Evolutionary conservation across 2,113 vertebrate genomes (phyloP).

Genomic region (Psettodes erumei): DNA sequence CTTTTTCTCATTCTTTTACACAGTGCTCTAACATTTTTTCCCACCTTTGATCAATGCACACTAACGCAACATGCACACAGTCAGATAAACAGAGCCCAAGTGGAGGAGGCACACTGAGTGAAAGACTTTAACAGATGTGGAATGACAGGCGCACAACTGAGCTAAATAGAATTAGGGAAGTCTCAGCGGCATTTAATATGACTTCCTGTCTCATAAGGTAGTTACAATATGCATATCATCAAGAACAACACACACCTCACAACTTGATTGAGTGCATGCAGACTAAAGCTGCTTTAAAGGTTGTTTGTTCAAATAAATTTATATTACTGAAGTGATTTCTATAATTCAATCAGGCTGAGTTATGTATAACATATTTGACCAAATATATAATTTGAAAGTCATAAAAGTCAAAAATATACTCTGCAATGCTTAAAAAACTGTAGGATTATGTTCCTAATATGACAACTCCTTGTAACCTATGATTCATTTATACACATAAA

Average conservation of each 20-base stretch:
- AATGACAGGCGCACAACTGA: constrained; percentile 39
- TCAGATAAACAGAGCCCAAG: neutral
- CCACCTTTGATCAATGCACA: neutral
- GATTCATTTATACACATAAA: neutral
- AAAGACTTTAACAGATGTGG: constrained; percentile 20
- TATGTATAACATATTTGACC: neutral
- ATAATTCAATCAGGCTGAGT: neutral
- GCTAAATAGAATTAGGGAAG: constrained; percentile 28
- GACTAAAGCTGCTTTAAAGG: neutral
- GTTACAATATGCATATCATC: constrained; percentile 10
- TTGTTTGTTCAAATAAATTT: neutral
- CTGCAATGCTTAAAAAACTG: neutral
- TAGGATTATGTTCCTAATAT: neutral
- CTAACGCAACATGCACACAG: neutral
- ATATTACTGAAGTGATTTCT: neutral
- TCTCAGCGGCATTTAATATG: constrained; percentile 3
- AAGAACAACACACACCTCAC: neutral
- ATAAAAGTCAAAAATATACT: neutral
- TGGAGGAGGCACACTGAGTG: constrained; percentile 5
- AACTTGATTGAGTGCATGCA: neutral
- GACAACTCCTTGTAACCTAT: neutral
- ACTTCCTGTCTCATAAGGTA: constrained; percentile 21
- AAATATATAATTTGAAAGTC: neutral
- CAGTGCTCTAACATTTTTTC: neutral
- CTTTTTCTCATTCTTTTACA: neutral